phyloP scores from a whole-genome alignment of 1,140 invertebrate genomes.

The Drosophila oshimai region DNA sequence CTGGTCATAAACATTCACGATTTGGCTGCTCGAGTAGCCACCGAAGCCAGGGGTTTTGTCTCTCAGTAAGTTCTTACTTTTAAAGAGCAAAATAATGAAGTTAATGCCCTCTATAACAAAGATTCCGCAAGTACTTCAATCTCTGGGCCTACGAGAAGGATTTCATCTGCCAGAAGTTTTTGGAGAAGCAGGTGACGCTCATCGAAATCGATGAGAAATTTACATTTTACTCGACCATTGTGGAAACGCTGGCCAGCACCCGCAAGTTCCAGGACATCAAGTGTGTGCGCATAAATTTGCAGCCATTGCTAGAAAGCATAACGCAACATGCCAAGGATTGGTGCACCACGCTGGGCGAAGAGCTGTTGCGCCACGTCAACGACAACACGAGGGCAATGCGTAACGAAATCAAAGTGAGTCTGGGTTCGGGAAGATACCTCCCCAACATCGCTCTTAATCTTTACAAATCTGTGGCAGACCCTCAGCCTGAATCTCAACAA shows the following conservation, averaged over 20 bases:
- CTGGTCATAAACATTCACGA: constrained; percentile 63
- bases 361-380: constrained; percentile 85
- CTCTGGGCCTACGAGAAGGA: constrained; percentile 93
- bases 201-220: constrained; percentile 92
- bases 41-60: constrained; percentile 50
- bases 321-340: constrained; percentile 88
- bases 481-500: constrained; percentile 86
- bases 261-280: constrained; percentile 85
- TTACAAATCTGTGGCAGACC: constrained; percentile 73
- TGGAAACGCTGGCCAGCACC: constrained; percentile 87
- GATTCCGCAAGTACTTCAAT: constrained; percentile 84
- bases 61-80: constrained; percentile 44
- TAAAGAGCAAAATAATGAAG: no score
- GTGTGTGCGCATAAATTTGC: constrained; percentile 88
- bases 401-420: constrained; percentile 82
- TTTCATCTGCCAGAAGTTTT: constrained; percentile 89
- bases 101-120: neutral
- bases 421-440: neutral
- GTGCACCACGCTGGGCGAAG: constrained; percentile 87
- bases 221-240: constrained; percentile 90
- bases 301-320: constrained; percentile 86
- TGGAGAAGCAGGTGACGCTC: constrained; percentile 87
- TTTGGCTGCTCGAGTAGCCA: constrained; percentile 37
- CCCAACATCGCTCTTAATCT: neutral
- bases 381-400: constrained; percentile 86